phyloP scores from a whole-genome alignment of 2,797 vertebrate genomes.

The Chelon labrosus region DNA sequence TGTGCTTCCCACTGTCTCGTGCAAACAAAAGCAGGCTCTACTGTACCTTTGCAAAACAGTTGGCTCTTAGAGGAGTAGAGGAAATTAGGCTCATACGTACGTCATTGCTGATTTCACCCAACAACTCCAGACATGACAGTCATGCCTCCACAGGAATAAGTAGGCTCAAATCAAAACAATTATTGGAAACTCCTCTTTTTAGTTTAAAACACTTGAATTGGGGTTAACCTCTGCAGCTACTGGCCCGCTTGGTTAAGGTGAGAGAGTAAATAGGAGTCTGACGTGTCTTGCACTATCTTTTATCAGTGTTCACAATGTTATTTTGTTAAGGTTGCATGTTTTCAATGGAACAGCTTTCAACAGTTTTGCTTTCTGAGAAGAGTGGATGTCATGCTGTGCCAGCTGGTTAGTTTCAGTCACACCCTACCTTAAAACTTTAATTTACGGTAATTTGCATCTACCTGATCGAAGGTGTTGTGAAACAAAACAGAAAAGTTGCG shows the following conservation, averaged over 20 bases:
- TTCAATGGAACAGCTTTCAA: not conserved
- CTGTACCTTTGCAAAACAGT: constrained; percentile 13
- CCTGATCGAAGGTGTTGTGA: not conserved
- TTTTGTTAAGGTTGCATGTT: not conserved
- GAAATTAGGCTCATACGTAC: constrained; percentile 16
- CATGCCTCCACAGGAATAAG: constrained; percentile 3
- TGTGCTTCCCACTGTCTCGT: constrained; percentile 54
- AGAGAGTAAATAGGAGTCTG: constrained; percentile 1
- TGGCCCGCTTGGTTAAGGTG: too few species aligned
- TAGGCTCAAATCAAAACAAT: constrained; percentile 28
- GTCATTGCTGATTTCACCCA: constrained; percentile 27
- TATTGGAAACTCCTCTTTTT: constrained; percentile 2
- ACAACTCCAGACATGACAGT: constrained; percentile 16
- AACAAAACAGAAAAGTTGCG: not conserved
- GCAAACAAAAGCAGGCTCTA: constrained; percentile 31
- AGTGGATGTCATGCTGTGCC: not conserved
- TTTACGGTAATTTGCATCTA: not conserved
- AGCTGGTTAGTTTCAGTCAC: not conserved
- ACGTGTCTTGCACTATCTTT: not conserved
- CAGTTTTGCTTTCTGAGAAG: not conserved
- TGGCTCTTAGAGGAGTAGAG: not conserved
- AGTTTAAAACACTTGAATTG: not conserved
- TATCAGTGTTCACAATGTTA: not conserved
- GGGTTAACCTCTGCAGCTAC: not conserved
- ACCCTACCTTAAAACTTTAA: not conserved